Evolutionary conservation across 2,797 vertebrate genomes (phyloP), one percentile per base, ranked within the genome.

Genomic region (Hafferia zeledoni): DNA sequence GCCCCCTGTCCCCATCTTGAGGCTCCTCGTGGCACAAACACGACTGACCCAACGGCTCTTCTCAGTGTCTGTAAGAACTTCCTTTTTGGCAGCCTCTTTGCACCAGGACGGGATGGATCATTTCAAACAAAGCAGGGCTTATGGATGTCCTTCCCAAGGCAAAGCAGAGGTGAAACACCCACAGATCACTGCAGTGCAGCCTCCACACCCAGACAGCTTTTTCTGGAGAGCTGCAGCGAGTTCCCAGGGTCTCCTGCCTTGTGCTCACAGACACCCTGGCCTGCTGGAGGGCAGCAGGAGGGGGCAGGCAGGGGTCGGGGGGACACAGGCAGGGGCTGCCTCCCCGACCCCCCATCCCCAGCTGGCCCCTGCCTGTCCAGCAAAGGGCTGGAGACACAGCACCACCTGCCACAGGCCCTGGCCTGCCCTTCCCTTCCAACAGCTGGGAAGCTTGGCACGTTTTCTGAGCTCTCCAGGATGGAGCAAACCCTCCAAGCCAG

Each of bases 231-330:
- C 30, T 4, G 1, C n/a, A 4, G 3, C 4, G 6, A 28, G 23
- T 14, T 19, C 37, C 25, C 24, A 10, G 28, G 68, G 5, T 33
- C 17, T 70, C 49, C 31, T 70, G 39, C 25, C 27, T 16, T 28
- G 0, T 27, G n/a, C 44, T 19, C 5, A 0, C 24, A 8, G 59
- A 16, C 13, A 8, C 13, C 6, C 23, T 4, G 25, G 13, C 78
- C 49, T 60, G 31, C 49, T 22, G 37, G 33, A 25, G 5, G 33
- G 64, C 35, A 39, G 10, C 5, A 22, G 22, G 8, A 2, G 31
- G 33, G 46, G 9, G 22, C 33, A 9, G n/a, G 68, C 46, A 18
- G 3, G 10, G 28, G 13, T 7, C 1, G 43, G 46, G 8, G 6
- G 16, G n/a, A n/a, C n/a, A n/a, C 49, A n/a, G 33, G 63, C 63